Evolutionary conservation across 2,797 vertebrate species (phyloP).

Genomic region (Parotocinclus haroldoi): DNA sequence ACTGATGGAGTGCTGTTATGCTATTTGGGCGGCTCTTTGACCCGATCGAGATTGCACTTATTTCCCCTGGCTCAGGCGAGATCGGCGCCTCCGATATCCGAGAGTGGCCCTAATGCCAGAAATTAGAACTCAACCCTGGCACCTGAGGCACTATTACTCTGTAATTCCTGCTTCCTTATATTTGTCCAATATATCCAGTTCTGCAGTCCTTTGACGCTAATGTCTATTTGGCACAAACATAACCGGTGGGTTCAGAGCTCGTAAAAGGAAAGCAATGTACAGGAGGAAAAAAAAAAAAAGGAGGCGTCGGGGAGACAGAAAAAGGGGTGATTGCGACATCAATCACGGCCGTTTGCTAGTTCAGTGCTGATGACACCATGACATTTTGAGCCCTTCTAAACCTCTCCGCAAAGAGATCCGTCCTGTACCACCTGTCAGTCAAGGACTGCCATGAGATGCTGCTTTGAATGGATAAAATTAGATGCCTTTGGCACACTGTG

Average conservation of each 20-base stretch:
- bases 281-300: conserved; percentile 18
- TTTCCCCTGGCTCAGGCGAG: conserved; percentile 70
- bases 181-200: conserved; percentile 69
- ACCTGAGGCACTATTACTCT: conserved; percentile 60
- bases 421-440: conserved; percentile 31
- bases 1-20: conserved; percentile 73
- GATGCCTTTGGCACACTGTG: neutral
- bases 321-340: conserved; percentile 43
- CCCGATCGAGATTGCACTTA: conserved; percentile 75
- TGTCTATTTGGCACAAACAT: conserved; percentile 61
- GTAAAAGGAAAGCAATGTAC: conserved; percentile 47
- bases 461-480: neutral
- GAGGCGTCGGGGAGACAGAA: conserved; percentile 1
- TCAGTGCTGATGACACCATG: conserved; percentile 29
- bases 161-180: conserved; percentile 55
- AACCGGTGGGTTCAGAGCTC: conserved; percentile 63
- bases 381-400: conserved; percentile 29
- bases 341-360: conserved; percentile 15
- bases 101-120: conserved; percentile 56
- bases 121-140: conserved; percentile 64
- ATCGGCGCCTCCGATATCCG: conserved; percentile 60
- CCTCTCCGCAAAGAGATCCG: conserved; percentile 19
- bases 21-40: conserved; percentile 70
- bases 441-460: neutral
- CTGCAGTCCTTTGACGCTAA: conserved; percentile 67